Conservation (phyloP, 2,888 invertebrate species). For the Mactromeris polynyma region DNA sequence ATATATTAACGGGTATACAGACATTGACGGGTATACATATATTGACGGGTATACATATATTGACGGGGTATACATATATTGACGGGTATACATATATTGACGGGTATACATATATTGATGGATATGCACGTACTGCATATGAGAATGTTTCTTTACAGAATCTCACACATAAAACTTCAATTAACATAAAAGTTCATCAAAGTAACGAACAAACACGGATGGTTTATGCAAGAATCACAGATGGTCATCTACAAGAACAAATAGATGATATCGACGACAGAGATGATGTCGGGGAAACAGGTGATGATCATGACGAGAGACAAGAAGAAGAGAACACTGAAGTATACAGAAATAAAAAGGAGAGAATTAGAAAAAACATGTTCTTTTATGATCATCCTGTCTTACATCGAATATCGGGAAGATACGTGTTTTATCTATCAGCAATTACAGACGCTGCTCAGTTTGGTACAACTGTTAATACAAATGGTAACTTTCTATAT, state of each 20-base stretch:
- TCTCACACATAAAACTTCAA: slow-evolving; percentile 8
- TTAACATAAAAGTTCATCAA: slow-evolving; percentile 17
- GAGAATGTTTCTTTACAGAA: not conserved
- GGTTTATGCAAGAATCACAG: not conserved
- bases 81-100: not conserved
- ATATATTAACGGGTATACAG: not conserved
- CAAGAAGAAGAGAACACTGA: not conserved
- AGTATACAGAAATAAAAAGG: not conserved
- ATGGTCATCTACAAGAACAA: not conserved
- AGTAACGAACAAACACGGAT: not conserved
- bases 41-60: not conserved
- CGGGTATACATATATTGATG: too few relatives aligned
- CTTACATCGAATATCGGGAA: not conserved
- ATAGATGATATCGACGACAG: too few relatives aligned
- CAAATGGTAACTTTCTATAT: not conserved
- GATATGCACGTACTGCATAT: not conserved
- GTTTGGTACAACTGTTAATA: not conserved
- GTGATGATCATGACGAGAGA: not conserved
- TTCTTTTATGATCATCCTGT: slow-evolving; percentile 22
- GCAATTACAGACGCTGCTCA: slow-evolving; percentile 3
- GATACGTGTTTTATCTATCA: slow-evolving; percentile 18
- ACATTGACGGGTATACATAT: not conserved
- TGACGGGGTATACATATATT: not conserved
- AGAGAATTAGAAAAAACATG: not conserved
- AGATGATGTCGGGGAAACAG: not conserved